Percentiles rank a stretch among this genome's conserved stretches.
Evolutionary conservation across 2,113 vertebrate genomes (phyloP).

Genomic region (Epinephelus cyanopodus): DNA sequence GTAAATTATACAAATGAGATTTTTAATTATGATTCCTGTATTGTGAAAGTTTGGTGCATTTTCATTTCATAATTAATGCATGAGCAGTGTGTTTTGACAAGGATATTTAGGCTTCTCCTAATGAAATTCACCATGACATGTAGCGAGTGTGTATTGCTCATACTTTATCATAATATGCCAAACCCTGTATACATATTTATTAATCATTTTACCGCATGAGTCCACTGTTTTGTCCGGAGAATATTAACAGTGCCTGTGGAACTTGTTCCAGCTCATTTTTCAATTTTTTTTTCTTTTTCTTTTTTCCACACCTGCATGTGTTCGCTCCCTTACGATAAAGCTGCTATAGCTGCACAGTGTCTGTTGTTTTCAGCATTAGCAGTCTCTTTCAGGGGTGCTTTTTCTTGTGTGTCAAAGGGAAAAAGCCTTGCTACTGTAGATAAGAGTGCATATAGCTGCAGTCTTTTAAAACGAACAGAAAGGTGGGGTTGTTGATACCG

Average conservation of each 20-base stretch:
- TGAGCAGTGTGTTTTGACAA: constrained; percentile 67
- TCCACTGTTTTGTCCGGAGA: constrained; percentile 59
- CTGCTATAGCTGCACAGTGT: constrained; percentile 12
- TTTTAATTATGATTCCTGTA: constrained; percentile 77
- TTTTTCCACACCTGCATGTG: constrained; percentile 37
- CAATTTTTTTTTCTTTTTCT: background rate
- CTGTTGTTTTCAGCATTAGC: constrained; percentile 39
- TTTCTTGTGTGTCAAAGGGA: constrained; percentile 18
- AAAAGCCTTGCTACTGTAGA: constrained; percentile 16
- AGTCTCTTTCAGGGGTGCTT: constrained; percentile 30
- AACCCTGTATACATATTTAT: constrained; percentile 51
- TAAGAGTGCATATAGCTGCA: constrained; percentile 23
- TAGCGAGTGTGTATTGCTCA: constrained; percentile 45
- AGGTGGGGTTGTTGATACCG: background rate
- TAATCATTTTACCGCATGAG: constrained; percentile 36
- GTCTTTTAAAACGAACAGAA: constrained; percentile 15
- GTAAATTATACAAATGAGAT: constrained; percentile 70
- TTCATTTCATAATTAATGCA: constrained; percentile 73
- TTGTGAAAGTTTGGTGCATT: constrained; percentile 60
- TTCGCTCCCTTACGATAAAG: constrained; percentile 3
- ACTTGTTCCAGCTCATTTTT: constrained; percentile 41
- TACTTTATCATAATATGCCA: constrained; percentile 55
- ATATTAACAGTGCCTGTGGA: constrained; percentile 43
- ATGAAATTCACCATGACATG: constrained; percentile 59
- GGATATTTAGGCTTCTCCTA: constrained; percentile 61